Evolutionary conservation across 2,113 vertebrate genomes (phyloP).

Genomic region (Ailurus styani): DNA sequence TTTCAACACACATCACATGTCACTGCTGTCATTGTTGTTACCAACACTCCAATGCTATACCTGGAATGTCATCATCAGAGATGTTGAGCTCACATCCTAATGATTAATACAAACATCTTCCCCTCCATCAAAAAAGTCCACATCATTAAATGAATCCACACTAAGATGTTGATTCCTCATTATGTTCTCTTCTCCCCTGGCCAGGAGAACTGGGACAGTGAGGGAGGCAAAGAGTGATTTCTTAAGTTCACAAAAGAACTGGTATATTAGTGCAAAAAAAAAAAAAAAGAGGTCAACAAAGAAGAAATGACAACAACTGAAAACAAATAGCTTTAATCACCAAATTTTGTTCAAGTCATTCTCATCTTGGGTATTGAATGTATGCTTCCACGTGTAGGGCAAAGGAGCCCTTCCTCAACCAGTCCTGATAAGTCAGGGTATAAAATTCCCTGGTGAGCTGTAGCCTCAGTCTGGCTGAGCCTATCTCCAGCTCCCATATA

Average conservation of each 20-base stretch:
- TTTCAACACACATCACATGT: not conserved
- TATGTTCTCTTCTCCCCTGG: not conserved
- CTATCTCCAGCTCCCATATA: not conserved
- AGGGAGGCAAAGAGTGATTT: not conserved
- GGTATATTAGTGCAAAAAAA: not conserved
- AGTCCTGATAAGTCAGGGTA: not conserved
- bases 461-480: fast-evolving
- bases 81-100: not conserved
- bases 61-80: not conserved
- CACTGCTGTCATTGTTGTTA: not conserved
- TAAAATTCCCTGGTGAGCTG: not conserved
- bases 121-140: not conserved
- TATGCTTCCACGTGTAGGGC: fast-evolving
- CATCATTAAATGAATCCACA: not conserved
- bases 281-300: not conserved
- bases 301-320: not conserved
- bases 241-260: not conserved
- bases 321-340: not conserved
- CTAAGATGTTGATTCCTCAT: not conserved
- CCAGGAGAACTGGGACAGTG: not conserved
- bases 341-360: not conserved
- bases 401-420: fast-evolving
- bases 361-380: not conserved
- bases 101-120: not conserved
- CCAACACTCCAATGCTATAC: not conserved